Evolutionary conservation across 2,888 invertebrate genomes (phyloP).

Genomic region (Heterodera filipjevi): DNA sequence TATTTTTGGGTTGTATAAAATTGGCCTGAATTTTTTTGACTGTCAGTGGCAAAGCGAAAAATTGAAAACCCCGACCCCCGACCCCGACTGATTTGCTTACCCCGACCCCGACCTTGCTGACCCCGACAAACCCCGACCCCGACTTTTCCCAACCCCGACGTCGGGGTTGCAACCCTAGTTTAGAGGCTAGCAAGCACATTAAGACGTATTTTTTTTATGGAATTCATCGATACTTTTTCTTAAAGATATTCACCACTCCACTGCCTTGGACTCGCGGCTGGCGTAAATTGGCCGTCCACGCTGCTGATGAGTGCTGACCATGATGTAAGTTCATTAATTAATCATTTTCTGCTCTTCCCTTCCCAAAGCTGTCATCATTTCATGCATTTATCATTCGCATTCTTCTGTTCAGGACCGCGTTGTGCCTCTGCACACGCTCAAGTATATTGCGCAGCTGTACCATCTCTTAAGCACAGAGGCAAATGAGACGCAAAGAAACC

Average conservation of each 20-base stretch:
- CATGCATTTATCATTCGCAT: constrained; percentile 94
- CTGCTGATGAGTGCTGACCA: constrained; percentile 91
- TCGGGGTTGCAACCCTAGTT: no score
- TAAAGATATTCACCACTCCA: constrained; percentile 84
- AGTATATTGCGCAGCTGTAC: constrained; percentile 89
- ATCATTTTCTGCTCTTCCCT: no score
- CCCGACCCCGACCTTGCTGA: no score
- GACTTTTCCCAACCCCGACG: no score
- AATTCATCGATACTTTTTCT: not conserved
- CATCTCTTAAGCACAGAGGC: constrained; percentile 67
- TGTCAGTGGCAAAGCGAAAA: no score
- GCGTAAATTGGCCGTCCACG: constrained; percentile 82
- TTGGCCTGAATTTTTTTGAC: no score
- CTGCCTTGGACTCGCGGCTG: constrained; percentile 74
- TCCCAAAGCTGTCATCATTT: not conserved
- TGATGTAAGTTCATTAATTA: constrained; percentile 74
- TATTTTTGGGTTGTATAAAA: no score
- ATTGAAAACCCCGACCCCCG: no score
- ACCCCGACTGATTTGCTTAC: no score
- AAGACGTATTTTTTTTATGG: no score
- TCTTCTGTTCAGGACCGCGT: constrained; percentile 76
- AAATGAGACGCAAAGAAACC: constrained; percentile 73
- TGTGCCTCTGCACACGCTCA: constrained; percentile 93
- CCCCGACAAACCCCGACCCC: no score
- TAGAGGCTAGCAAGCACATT: no score